Conservation (phyloP, 2,888 invertebrate genomes). For the Oeneis ivallda region DNA sequence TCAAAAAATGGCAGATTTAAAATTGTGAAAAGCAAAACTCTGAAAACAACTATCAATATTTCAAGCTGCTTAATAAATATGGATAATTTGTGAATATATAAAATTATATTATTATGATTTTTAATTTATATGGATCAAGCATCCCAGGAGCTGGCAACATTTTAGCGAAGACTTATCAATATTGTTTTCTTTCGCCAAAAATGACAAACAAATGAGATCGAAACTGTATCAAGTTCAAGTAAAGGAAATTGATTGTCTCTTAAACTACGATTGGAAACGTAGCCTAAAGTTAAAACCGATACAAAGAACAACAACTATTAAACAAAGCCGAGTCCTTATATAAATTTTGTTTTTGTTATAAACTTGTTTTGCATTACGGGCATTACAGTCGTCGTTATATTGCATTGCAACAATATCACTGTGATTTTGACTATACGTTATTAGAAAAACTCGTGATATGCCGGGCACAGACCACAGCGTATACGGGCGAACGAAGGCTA, state of each 20-base stretch:
- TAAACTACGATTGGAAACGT: too few relatives aligned
- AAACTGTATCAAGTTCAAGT: conserved; percentile 22
- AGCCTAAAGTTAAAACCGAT: neutral
- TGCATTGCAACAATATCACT: conserved; percentile 6
- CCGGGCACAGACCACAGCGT: too few relatives aligned
- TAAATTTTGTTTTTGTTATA: neutral
- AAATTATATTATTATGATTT: neutral
- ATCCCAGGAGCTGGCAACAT: conserved; percentile 67
- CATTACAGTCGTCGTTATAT: neutral
- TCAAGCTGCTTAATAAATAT: too few relatives aligned
- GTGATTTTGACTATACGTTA: neutral
- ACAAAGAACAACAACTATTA: neutral
- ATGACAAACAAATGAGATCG: conserved; percentile 62
- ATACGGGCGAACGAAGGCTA: too few relatives aligned
- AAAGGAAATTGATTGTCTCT: neutral
- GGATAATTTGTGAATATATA: too few relatives aligned
- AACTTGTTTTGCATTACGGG: neutral
- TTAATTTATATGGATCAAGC: neutral
- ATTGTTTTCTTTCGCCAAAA: conserved; percentile 45
- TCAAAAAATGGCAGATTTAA: too few relatives aligned
- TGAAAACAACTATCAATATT: too few relatives aligned
- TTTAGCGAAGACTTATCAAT: conserved; percentile 43
- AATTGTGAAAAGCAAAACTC: too few relatives aligned
- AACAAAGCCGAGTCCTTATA: neutral
- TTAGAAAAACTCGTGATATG: neutral